Evolutionary conservation across 1,140 invertebrate genomes (phyloP), one percentile per base, ranked within the genome.

Genomic region (Panagrolaimus sp.): DNA sequence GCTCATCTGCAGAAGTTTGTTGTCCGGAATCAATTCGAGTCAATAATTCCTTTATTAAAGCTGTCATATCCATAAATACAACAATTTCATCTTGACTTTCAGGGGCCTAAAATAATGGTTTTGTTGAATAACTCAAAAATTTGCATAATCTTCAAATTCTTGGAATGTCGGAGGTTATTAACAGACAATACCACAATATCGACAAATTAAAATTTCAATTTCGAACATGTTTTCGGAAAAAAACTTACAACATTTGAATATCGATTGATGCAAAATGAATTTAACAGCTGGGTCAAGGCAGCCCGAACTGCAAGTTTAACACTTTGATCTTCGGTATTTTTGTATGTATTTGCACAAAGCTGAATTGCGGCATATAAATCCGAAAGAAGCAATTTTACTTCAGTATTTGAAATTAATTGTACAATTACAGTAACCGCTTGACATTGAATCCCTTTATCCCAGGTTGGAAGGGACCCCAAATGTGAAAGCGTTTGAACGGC

Each of bases 1-100:
- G 17, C 17, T 58, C 52, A 58, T 58, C 52, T 12, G 28, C 52
- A 28, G 21, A 26, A 12, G 3, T n/a, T 17, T 58, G 52, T 21
- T 58, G 52, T 3, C 52, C 52, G 12, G 21, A 21, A 26, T 58
- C 52, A 10, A 58, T 8, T 58, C 28, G 21, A 12, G 21, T 58
- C 0, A 58, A 28, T 2, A 58, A 21, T 17, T 58, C 52, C 5
- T 58, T 58, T 0, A 58, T 28, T n/a, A 58, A 58, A n/a, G 52
- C 52, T n/a, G 52, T 58, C 52, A 58, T 58, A 21, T 58, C 52
- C 52, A 58, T 58, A 21, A 58, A 58, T 26, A 58, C 52, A 12
- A 58, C 52, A n/a, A 58, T 12, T 28, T 58, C 52, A 12, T 58
- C 52, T 21, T 58, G 52, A 26, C 21, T 21, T 58, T 58, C 52